Evolutionary conservation across 2,113 vertebrate species (phyloP), one percentile per base, ranked within the genome.

Genomic region (Vidua macroura): DNA sequence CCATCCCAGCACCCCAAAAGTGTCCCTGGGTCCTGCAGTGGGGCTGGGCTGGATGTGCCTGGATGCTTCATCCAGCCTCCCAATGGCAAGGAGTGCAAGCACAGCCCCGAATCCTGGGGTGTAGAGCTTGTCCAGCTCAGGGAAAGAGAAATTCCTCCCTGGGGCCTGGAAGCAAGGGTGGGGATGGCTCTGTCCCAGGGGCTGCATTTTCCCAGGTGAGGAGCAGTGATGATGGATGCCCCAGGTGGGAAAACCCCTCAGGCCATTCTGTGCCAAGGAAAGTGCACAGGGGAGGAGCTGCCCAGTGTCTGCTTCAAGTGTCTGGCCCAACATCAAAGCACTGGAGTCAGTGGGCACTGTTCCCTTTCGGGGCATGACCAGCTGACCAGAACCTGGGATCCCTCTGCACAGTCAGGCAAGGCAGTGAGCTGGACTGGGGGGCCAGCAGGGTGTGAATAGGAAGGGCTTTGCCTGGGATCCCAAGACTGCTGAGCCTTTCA

Each of bases 1-100:
- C 37, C 52, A 12, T n/a, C 28, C 20, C 5, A 2, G 46, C n/a
- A 16, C 10, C 51, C 23, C 37, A 14, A 0, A 0, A 2, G 1
- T 33, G 25, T 30, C n/a, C 0, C 0, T n/a, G n/a, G 22, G 17
- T 39, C 48, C 73, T 52, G n/a, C 52, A 49, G 44, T 46, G 35
- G 28, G 56, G 51, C 72, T 37, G 66, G 55, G 37, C 56, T 56
- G 55, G 35, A 35, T 35, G 35, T 8, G 8, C 35, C 49, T 73
- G 28, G 39, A 15, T 31, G 43, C 64, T 25, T 55, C 24, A 17
- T 10, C 55, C 35, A 8, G 28, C 11, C 0, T 41, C 49, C 35
- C 37, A 13, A 6, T 0, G 1, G 31, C 28, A 17, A 43, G 22
- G 44, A 31, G 23, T 37, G 25, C 30, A 23, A 24, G 24, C 35